phyloP scores from a whole-genome alignment of 2,797 vertebrate genomes.

The Chaenodraco wilsoni region DNA sequence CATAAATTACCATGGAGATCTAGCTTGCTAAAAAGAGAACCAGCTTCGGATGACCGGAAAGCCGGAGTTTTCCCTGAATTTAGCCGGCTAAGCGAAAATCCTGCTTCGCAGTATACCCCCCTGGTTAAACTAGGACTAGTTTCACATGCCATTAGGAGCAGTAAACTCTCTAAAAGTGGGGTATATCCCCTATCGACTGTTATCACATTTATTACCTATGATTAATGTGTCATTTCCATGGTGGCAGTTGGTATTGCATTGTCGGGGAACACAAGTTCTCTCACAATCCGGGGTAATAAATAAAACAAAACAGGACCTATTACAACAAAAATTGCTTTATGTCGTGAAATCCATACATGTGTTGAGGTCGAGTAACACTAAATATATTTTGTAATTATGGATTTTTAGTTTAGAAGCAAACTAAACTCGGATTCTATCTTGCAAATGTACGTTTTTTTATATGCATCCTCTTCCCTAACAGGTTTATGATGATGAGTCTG shows the following conservation, averaged over 20 bases:
- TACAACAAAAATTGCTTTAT: neutral
- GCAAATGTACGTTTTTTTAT: no score
- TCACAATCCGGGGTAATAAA: slow-evolving; percentile 31
- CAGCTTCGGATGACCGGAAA: no score
- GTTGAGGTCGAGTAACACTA: neutral
- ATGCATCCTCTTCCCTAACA: slow-evolving; percentile 52
- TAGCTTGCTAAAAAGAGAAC: no score
- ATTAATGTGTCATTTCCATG: slow-evolving; percentile 12
- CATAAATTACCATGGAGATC: no score
- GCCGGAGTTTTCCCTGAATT: no score
- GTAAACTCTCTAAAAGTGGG: slow-evolving; percentile 8
- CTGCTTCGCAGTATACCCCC: no score
- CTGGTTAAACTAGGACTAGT: slow-evolving; percentile 7
- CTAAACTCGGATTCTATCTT: no score
- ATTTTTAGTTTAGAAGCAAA: neutral
- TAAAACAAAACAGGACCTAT: slow-evolving; percentile 5
- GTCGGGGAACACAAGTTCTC: slow-evolving; percentile 49
- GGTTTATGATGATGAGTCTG: slow-evolving; percentile 96
- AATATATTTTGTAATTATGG: neutral
- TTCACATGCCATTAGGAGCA: slow-evolving; percentile 30
- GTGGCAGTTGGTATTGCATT: slow-evolving; percentile 32
- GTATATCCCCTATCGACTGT: slow-evolving; percentile 23
- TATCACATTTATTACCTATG: slow-evolving; percentile 30
- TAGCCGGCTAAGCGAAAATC: no score
- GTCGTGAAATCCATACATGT: neutral